Percentiles rank a stretch among this genome's conserved stretches.
These are phyloP conservation scores for Dryadula phaetusa DNA, from an alignment of 2,888 invertebrate genomes.

Conservation along the genomic window DNA sequence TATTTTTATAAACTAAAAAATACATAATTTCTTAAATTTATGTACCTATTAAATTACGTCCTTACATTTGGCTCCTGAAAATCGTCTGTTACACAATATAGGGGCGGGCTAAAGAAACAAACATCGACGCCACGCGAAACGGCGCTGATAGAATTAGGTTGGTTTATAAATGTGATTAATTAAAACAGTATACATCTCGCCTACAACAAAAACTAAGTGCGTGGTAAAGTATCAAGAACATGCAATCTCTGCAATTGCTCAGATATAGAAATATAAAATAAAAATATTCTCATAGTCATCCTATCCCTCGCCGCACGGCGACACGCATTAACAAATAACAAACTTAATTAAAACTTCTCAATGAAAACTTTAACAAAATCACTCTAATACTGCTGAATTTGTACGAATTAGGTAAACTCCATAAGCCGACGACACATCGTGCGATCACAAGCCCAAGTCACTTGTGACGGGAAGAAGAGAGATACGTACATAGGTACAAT, in stretches of 20 bases:
- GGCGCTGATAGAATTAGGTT: conserved; percentile 29
- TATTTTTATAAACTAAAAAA: conserved; percentile 68
- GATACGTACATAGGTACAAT: conserved; percentile 8
- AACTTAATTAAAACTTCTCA: conserved; percentile 81
- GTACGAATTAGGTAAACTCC: conserved; percentile 81
- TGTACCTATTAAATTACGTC: conserved; percentile 68
- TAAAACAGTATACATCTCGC: conserved; percentile 36
- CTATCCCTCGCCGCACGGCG: conserved; percentile 51
- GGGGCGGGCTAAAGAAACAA: conserved; percentile 24
- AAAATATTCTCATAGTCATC: conserved; percentile 38
- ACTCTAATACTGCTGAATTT: conserved; percentile 84
- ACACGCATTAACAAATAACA: conserved; percentile 78
- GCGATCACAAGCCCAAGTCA: conserved; percentile 64
- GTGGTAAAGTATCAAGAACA: conserved; percentile 34
- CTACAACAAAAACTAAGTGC: conserved; percentile 42
- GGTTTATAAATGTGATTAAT: conserved; percentile 28
- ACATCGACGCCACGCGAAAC: conserved; percentile 17
- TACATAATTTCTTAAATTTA: conserved; percentile 72
- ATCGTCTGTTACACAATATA: conserved; percentile 47
- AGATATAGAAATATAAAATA: conserved; percentile 37
- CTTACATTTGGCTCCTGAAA: conserved; percentile 80
- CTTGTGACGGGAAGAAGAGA: conserved; percentile 3
- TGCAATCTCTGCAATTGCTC: conserved; percentile 42
- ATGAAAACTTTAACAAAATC: conserved; percentile 84
- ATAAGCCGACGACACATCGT: conserved; percentile 62